Percentiles rank a stretch among this genome's conserved stretches.
Conservation (phyloP, 2,888 invertebrate genomes). For the Sinohyriopsis cumingii region DNA sequence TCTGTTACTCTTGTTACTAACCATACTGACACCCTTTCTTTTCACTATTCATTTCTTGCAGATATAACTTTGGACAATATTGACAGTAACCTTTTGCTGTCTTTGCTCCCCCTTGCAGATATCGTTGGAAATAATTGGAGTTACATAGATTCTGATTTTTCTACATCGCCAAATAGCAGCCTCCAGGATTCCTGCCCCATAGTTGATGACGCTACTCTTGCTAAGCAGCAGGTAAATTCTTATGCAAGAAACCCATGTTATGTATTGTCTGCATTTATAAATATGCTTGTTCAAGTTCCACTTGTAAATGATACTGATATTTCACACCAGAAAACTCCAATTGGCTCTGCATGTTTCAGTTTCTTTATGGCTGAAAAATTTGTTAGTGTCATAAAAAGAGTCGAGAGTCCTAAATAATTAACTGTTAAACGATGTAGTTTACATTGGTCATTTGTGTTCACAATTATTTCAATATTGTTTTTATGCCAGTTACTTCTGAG, state of each 20-base stretch:
- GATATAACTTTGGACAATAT: conserved; percentile 51
- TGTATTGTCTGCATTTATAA: neutral
- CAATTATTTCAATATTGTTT: too few species aligned
- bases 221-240: conserved; percentile 58
- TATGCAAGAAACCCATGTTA: too few species aligned
- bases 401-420: too few species aligned
- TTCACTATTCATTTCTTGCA: conserved; percentile 28
- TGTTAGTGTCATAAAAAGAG: too few species aligned
- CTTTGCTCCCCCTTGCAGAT: conserved; percentile 55
- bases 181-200: conserved; percentile 31
- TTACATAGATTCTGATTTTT: conserved; percentile 58
- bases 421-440: too few species aligned
- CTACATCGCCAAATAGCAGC: conserved; percentile 37
- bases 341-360: too few species aligned
- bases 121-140: conserved; percentile 50
- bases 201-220: conserved; percentile 56
- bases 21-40: conserved; percentile 18
- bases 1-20: neutral
- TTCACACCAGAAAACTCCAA: too few species aligned
- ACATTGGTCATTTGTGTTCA: too few species aligned
- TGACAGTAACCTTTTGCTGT: conserved; percentile 52
- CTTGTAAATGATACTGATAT: too few species aligned
- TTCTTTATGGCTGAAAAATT: too few species aligned
- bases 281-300: too few species aligned
- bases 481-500: too few species aligned